phyloP scores from a whole-genome alignment of 2,888 invertebrate species.

The Hanleya hanleyi region DNA sequence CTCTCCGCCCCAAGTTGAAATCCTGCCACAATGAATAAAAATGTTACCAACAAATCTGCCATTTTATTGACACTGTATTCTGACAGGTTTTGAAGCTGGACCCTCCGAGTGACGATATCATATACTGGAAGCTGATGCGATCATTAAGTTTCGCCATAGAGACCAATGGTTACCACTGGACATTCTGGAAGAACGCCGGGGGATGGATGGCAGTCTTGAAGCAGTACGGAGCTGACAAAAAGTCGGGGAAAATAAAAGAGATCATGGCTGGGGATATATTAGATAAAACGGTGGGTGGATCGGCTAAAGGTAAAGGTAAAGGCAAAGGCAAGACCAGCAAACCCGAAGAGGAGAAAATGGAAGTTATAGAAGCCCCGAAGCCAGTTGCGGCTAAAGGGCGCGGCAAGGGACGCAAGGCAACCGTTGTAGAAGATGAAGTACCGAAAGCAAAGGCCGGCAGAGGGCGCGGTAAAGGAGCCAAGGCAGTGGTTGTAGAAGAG shows the following conservation, averaged over 20 bases:
- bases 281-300: not conserved
- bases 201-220: slow-evolving; percentile 58
- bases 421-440: not conserved
- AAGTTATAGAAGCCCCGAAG: not conserved
- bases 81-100: slow-evolving; percentile 58
- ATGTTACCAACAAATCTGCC: too few relatives aligned
- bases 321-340: too few relatives aligned
- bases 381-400: not conserved
- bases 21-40: too few relatives aligned
- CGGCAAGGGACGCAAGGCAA: not conserved
- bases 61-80: too few relatives aligned
- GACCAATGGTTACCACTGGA: slow-evolving; percentile 59
- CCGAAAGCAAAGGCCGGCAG: not conserved
- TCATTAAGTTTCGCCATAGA: slow-evolving; percentile 56
- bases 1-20: too few relatives aligned
- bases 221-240: slow-evolving; percentile 42
- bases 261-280: not conserved
- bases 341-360: not conserved
- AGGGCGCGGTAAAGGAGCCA: slow-evolving; percentile 1
- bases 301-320: not conserved
- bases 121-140: slow-evolving; percentile 48
- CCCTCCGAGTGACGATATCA: slow-evolving; percentile 50
- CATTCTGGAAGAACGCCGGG: slow-evolving; percentile 56
- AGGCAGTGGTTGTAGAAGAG: not conserved
- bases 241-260: not conserved